phyloP scores from a whole-genome alignment of 2,888 invertebrate species.

The Ethmia dodecea region DNA sequence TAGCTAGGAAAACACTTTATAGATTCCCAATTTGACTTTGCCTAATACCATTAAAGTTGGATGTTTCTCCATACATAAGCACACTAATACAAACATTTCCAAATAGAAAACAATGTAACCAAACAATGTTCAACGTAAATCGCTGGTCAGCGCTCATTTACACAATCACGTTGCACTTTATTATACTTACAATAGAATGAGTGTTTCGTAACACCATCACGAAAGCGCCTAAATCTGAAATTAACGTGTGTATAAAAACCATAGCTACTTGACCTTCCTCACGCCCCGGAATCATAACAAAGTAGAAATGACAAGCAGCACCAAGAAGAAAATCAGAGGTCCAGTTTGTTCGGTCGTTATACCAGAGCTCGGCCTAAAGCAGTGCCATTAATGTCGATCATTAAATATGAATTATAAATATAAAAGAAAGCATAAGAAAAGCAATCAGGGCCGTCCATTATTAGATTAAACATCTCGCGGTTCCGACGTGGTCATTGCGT shows the following conservation, averaged over 20 bases:
- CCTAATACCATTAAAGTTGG: no score
- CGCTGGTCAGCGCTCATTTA: slow-evolving; percentile 48
- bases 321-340: slow-evolving; percentile 32
- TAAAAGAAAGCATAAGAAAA: slow-evolving; percentile 71
- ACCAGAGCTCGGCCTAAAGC: slow-evolving; percentile 52
- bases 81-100: no score
- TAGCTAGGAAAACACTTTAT: no score
- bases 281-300: background rate
- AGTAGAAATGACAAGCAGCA: slow-evolving; percentile 13
- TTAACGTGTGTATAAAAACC: slow-evolving; percentile 64
- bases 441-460: slow-evolving; percentile 65
- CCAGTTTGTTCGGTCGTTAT: slow-evolving; percentile 33
- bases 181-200: slow-evolving; percentile 56
- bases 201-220: slow-evolving; percentile 62
- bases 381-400: slow-evolving; percentile 73
- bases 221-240: slow-evolving; percentile 72
- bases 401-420: slow-evolving; percentile 77
- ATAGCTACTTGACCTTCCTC: slow-evolving; percentile 24
- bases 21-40: no score
- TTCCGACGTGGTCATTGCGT: slow-evolving; percentile 27
- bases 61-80: no score
- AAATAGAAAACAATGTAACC: slow-evolving; percentile 1
- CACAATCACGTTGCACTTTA: slow-evolving; percentile 60
- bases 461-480: slow-evolving; percentile 65
- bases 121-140: slow-evolving; percentile 26